Percentiles rank a stretch among this genome's conserved stretches.
These are phyloP conservation scores for Cerastis leucographa DNA, from an alignment of 2,888 invertebrate genomes.

Conservation along the genomic window DNA sequence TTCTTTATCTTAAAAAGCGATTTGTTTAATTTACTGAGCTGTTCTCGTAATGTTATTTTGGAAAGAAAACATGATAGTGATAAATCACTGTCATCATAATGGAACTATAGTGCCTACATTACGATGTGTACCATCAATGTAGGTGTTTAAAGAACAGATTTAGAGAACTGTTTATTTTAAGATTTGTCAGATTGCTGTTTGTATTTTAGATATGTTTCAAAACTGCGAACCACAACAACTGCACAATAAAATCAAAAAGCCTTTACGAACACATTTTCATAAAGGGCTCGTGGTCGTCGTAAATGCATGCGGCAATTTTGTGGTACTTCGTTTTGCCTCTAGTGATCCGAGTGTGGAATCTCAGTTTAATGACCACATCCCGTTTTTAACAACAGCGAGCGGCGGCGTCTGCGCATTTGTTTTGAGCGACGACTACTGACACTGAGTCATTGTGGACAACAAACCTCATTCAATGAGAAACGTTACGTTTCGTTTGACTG, in stretches of 20 bases:
- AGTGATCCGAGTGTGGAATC: conserved; percentile 83
- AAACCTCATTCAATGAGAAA: conserved; percentile 82
- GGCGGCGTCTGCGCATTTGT: conserved; percentile 83
- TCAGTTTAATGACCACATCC: conserved; percentile 89
- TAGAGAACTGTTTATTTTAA: conserved; percentile 21
- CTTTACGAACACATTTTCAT: neutral
- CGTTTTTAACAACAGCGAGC: conserved; percentile 80
- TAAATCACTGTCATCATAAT: conserved; percentile 55
- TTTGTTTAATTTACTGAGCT: conserved; percentile 43
- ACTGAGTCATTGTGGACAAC: conserved; percentile 86
- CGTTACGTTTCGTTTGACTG: conserved; percentile 78
- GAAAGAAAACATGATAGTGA: conserved; percentile 46
- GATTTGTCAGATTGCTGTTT: conserved; percentile 20
- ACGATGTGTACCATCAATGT: conserved; percentile 31
- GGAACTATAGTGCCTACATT: conserved; percentile 32
- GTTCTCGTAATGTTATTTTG: conserved; percentile 49
- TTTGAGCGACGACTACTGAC: conserved; percentile 83
- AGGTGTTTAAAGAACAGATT: conserved; percentile 32
- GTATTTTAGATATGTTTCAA: neutral
- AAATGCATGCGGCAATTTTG: conserved; percentile 51
- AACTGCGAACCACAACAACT: conserved; percentile 1
- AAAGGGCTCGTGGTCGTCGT: conserved; percentile 22
- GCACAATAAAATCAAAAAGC: neutral
- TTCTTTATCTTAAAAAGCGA: conserved; percentile 27
- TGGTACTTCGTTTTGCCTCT: conserved; percentile 67